These are phyloP conservation scores for Oegoconia quadripuncta DNA, from an alignment of 2,888 invertebrate genomes.

Conservation along the genomic window DNA sequence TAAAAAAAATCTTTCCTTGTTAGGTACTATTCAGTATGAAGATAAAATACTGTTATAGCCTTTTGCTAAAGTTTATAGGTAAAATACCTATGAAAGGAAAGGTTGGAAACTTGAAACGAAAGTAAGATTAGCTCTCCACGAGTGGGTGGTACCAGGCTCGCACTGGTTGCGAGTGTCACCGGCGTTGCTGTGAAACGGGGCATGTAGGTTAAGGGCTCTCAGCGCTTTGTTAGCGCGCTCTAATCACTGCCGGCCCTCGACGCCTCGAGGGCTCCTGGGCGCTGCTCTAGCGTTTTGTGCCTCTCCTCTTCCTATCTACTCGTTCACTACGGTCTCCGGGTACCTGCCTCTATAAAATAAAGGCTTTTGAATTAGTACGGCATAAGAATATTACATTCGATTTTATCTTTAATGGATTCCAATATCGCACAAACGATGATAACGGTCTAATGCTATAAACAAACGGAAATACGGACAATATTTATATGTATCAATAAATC, in stretches of 20 bases:
- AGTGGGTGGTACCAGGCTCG: constrained; percentile 49
- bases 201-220: constrained; percentile 76
- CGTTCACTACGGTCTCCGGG: constrained; percentile 40
- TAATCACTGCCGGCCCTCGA: constrained; percentile 74
- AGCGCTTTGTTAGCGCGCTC: constrained; percentile 76
- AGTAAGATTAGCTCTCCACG: constrained; percentile 52
- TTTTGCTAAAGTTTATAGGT: neutral
- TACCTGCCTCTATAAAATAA: constrained; percentile 25
- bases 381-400: neutral
- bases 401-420: neutral
- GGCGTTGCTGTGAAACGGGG: constrained; percentile 70
- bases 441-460: constrained; percentile 25
- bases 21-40: no score
- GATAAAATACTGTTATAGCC: neutral
- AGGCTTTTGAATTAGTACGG: neutral
- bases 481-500: constrained; percentile 44
- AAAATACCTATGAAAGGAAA: constrained; percentile 11
- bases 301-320: constrained; percentile 52
- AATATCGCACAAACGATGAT: neutral
- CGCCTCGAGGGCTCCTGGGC: constrained; percentile 65
- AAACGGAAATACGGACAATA: constrained; percentile 26
- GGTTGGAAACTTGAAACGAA: constrained; percentile 7
- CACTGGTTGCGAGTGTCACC: constrained; percentile 58
- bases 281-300: constrained; percentile 68
- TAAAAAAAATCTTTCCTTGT: no score